Evolutionary conservation across 2,113 vertebrate species (phyloP), one percentile per base, ranked within the genome.

Genomic region (Felis chaus): DNA sequence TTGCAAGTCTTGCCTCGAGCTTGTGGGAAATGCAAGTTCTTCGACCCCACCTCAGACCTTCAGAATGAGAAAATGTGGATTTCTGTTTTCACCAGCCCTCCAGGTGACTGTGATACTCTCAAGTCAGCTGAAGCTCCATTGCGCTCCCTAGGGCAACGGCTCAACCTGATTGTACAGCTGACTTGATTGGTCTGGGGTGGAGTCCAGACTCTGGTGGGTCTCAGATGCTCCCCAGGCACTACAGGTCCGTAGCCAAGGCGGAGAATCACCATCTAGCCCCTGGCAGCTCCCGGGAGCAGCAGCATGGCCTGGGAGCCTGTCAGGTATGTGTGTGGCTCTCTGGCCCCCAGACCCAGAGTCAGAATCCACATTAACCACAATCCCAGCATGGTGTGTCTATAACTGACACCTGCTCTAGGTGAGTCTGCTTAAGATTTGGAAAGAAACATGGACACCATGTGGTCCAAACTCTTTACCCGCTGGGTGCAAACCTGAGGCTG

Each of bases 61-160:
- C 18, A 23, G 25, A 91, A 15, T 48, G 39, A 41, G 31, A 48
- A 92, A 18, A 15, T 36, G 13, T 4, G 61, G 31, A n/a, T 10
- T 16, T 18, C 31, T 19, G 87, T 66, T 69, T 53, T 48, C 27
- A 53, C 18, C 27, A 89, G 4, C 9, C 31, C 41, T 45, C 25
- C 0, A 27, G 14, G 31, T 5, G 2, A 21, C 12, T 36, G 57
- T 12, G 36, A 65, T 11, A 27, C 45, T 45, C 45, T 36, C 3
- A 14, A 55, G 57, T 33, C 1, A 10, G 57, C 4, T 45, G 25
- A 14, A 88, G 48, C 16, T 29, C 50, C 7, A 7, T 8, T 4
- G 0, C 0, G 0, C 18, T 9, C 11, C 16, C 21, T 25, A 13
- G 36, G n/a, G 69, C n/a, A 27, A 25, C 11, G 10, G 41, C 74